Evolutionary conservation across 35 echinoderm and acorn worm species (phyloP).

Genomic region (Anneissia japonica): DNA sequence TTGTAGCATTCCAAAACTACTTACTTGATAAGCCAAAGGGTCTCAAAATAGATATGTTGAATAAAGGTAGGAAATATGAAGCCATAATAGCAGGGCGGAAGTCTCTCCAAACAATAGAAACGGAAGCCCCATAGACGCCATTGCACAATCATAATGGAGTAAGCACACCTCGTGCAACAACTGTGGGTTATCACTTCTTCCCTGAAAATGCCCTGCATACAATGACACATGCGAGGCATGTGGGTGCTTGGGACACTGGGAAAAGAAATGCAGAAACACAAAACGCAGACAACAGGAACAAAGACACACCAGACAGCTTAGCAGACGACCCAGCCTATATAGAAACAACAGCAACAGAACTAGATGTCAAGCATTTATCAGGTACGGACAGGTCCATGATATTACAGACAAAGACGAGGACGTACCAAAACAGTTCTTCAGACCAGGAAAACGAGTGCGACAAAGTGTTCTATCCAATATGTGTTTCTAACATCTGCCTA

Average conservation of each 20-base stretch:
- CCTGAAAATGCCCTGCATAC: constrained; percentile 59
- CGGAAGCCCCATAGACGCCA: background rate
- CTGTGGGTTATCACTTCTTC: constrained; percentile 36
- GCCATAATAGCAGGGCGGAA: constrained; percentile 26
- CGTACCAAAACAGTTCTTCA: no score
- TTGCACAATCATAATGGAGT: background rate
- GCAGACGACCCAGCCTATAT: background rate
- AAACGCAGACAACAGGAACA: background rate
- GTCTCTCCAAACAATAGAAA: background rate
- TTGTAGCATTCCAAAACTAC: constrained; percentile 31
- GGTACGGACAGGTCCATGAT: no score
- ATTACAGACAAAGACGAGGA: no score
- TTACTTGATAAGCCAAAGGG: constrained; percentile 38
- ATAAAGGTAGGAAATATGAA: constrained; percentile 43
- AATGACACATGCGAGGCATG: constrained; percentile 42
- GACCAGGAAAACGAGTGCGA: no score
- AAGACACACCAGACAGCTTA: background rate
- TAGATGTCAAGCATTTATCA: no score
- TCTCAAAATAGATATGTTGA: constrained; percentile 27
- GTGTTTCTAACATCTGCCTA: background rate
- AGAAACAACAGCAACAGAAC: no score
- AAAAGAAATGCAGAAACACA: constrained; percentile 25
- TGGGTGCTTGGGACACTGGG: constrained; percentile 23
- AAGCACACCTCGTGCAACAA: constrained; percentile 23
- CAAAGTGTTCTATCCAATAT: background rate